Conservation (phyloP, 2,888 invertebrate species). For the Tipula confusa region DNA sequence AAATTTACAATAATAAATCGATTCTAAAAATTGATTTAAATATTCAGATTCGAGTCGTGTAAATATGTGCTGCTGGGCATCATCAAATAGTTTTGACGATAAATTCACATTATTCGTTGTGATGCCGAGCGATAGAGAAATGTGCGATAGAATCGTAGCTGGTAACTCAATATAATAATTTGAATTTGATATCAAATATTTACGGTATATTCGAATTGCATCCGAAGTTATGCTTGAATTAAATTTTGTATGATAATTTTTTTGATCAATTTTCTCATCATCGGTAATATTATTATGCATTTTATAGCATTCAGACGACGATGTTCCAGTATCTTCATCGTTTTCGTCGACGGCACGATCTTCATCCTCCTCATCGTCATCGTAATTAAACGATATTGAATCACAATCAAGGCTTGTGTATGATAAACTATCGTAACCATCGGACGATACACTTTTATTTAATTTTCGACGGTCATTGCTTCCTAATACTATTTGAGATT, state of each 20-base stretch:
- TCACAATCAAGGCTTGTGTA: conserved; percentile 35
- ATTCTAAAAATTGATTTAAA: conserved; percentile 75
- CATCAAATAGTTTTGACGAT: conserved; percentile 63
- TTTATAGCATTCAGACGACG: background rate
- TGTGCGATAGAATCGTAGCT: conserved; percentile 45
- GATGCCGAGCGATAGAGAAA: conserved; percentile 42
- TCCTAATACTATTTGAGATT: background rate
- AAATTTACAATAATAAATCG: conserved; percentile 85
- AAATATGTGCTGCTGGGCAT: conserved; percentile 65
- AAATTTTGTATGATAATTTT: conserved; percentile 40
- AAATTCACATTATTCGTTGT: conserved; percentile 31
- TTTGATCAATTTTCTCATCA: conserved; percentile 49
- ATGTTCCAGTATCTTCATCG: conserved; percentile 27
- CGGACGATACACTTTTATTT: conserved; percentile 27
- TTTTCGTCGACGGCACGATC: background rate
- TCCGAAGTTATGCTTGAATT: conserved; percentile 41
- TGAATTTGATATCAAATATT: conserved; percentile 46
- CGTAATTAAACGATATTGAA: conserved; percentile 21
- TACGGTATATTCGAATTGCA: conserved; percentile 48
- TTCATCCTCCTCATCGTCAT: background rate
- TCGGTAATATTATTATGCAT: conserved; percentile 40
- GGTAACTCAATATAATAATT: conserved; percentile 44
- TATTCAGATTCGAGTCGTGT: conserved; percentile 67
- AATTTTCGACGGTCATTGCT: background rate
- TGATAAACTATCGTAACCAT: conserved; percentile 34